Evolutionary conservation across 1,140 invertebrate species (phyloP), one percentile per base, ranked within the genome.

Genomic region (Lasaia peninsularis): DNA sequence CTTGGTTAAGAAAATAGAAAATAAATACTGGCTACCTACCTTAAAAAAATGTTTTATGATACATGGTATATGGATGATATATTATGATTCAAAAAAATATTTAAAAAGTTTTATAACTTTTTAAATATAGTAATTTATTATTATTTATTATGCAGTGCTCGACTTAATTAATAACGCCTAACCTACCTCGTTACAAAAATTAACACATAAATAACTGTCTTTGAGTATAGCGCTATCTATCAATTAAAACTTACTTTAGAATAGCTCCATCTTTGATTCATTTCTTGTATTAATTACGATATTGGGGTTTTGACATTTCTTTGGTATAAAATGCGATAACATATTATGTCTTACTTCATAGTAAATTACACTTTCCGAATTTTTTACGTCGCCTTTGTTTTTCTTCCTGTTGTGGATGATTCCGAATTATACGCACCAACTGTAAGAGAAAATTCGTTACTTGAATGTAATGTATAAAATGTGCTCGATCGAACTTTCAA

Each of bases 381-480:
- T 40, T 40, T 9, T 40, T 40, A 16, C 35, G 35, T 40, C 35
- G 35, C 37, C 37, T 16, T 18, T 40, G 37, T 18, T 40, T 40
- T 8, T 40, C 37, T 16, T 40, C 37, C 10, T 40, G 37, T 3
- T 40, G 37, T 2, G 37, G 37, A 16, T 40, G 37, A 10, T 40
- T 40, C 6, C 37, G 37, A 40, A 40, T 40, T 9, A 40, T 40
- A 8, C 37, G 37, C 4, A 40, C 37, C 37, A 33, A 20, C 51
- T 31, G 51, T 14, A 33, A 20, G 8, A 6, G 10, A 11, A 52
- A 11, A 1, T 95, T 94, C 24, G n/a, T n/a, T n/a, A n/a, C n/a
- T n/a, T n/a, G n/a, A n/a, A n/a, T n/a, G n/a, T n/a, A n/a, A n/a
- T n/a, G n/a, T n/a, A n/a, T n/a, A n/a, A n/a, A n/a, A n/a, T n/a